These are phyloP conservation scores for Mesoligia furuncula DNA, from an alignment of 2,888 invertebrate genomes.

Conservation along the genomic window DNA sequence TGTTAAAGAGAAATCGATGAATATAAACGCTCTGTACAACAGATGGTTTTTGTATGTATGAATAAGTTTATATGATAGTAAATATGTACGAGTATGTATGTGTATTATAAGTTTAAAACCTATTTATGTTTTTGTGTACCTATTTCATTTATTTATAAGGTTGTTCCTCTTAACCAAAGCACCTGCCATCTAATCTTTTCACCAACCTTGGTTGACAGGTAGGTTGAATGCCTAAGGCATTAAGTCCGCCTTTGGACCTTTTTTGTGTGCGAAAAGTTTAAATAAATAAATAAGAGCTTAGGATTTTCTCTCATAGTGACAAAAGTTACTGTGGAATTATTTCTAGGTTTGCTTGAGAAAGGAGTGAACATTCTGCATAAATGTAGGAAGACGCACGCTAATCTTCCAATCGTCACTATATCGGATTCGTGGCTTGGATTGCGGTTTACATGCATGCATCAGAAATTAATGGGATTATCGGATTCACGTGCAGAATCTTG, in stretches of 20 bases:
- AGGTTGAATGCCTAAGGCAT: no score
- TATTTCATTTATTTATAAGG: no score
- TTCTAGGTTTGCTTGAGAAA: background rate
- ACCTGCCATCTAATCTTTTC: background rate
- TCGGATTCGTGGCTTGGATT: background rate
- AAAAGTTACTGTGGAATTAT: background rate
- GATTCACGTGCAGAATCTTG: background rate
- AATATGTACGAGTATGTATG: no score
- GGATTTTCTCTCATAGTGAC: background rate
- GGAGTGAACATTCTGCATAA: background rate
- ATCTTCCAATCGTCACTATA: background rate
- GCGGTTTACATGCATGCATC: conserved; percentile 11
- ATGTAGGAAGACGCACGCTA: background rate
- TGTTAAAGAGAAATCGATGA: conserved; percentile 34
- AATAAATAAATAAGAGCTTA: background rate
- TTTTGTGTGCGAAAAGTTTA: no score
- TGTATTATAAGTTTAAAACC: no score
- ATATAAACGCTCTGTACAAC: conserved; percentile 26
- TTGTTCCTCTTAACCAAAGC: no score
- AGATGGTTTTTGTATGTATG: conserved; percentile 6
- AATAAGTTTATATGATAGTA: background rate
- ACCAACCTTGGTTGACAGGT: no score
- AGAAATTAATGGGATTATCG: conserved; percentile 32
- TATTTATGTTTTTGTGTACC: no score
- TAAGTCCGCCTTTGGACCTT: no score